Evolutionary conservation across 1,140 invertebrate species (phyloP).

Genomic region (Tenebrio molitor): DNA sequence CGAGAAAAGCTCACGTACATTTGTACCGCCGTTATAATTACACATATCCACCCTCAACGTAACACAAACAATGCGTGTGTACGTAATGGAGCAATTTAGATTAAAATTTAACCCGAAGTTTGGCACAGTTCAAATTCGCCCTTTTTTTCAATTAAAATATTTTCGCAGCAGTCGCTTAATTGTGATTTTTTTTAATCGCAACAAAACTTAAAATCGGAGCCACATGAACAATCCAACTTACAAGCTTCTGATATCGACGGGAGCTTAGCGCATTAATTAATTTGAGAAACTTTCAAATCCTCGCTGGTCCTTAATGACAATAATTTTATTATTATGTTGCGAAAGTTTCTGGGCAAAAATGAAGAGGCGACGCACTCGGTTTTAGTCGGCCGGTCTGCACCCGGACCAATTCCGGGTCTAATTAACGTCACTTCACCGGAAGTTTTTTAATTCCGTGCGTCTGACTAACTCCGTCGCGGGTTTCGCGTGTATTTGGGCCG

Average conservation of each 20-base stretch:
- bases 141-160: neutral
- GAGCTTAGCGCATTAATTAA: slow-evolving; percentile 19
- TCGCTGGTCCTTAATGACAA: neutral
- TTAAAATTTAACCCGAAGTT: neutral
- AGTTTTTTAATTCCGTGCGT: slow-evolving; percentile 29
- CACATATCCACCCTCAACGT: neutral
- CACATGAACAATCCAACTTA: neutral
- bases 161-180: too few relatives aligned
- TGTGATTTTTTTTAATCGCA: too few relatives aligned
- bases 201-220: neutral
- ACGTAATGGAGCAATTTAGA: neutral
- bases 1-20: neutral
- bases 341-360: slow-evolving; percentile 19
- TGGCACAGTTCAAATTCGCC: neutral
- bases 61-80: slow-evolving; percentile 3
- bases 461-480: neutral
- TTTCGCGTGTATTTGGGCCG: slow-evolving; percentile 47
- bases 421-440: slow-evolving; percentile 19
- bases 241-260: neutral
- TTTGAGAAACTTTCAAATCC: slow-evolving; percentile 4
- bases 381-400: slow-evolving; percentile 6
- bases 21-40: neutral
- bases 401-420: slow-evolving; percentile 13
- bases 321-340: slow-evolving; percentile 1
- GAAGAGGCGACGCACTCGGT: slow-evolving; percentile 29